phyloP scores from a whole-genome alignment of 2,113 vertebrate species.

The Chamaetylas fuelleborni region DNA sequence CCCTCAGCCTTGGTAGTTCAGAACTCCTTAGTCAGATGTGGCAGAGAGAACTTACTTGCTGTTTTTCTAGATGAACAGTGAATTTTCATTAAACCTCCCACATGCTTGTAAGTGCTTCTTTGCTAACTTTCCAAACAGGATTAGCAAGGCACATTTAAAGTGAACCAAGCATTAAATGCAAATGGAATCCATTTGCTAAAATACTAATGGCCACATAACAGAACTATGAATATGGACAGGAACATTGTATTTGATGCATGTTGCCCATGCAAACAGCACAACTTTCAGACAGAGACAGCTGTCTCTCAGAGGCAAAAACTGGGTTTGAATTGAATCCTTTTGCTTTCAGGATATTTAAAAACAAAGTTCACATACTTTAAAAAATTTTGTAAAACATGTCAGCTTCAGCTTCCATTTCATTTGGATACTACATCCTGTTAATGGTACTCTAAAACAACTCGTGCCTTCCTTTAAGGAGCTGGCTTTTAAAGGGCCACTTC shows the following conservation, averaged over 20 bases:
- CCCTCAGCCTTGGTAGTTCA: not conserved
- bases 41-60: not conserved
- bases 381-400: not conserved
- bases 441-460: not conserved
- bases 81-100: not conserved
- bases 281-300: not conserved
- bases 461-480: not conserved
- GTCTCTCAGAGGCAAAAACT: not conserved
- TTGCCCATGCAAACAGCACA: not conserved
- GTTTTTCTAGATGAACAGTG: not conserved
- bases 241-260: rapidly evolving
- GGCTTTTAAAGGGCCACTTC: not conserved
- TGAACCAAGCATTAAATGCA: not conserved
- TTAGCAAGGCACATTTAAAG: not conserved
- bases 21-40: not conserved
- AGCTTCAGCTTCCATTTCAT: not conserved
- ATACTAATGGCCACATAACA: not conserved
- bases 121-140: not conserved
- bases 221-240: not conserved
- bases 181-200: not conserved
- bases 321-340: not conserved
- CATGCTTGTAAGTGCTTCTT: not conserved
- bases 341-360: not conserved
- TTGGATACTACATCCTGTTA: not conserved
- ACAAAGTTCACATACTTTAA: not conserved